Percentiles rank a stretch among this genome's conserved stretches.
phyloP scores from a whole-genome alignment of 1,140 invertebrate genomes.

The Drosophila pallidifrons region DNA sequence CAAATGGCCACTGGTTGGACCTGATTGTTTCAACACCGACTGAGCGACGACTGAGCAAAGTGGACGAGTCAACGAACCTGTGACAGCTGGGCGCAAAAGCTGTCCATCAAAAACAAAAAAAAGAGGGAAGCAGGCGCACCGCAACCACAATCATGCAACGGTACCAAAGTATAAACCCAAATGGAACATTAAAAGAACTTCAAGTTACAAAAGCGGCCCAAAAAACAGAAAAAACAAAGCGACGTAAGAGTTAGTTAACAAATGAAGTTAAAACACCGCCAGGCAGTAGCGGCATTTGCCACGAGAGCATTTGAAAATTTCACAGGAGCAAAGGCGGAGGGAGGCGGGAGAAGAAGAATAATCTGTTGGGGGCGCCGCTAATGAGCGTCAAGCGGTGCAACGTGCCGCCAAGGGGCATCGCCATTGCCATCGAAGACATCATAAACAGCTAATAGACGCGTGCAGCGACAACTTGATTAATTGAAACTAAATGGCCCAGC shows the following conservation, averaged over 20 bases:
- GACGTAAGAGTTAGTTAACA: conserved; percentile 11
- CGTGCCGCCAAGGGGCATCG: conserved; percentile 2
- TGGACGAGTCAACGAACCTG: conserved; percentile 73
- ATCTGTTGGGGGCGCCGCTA: conserved; percentile 66
- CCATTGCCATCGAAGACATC: conserved; percentile 39
- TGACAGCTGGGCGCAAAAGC: conserved; percentile 74
- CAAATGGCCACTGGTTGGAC: conserved; percentile 64
- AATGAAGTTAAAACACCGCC: conserved; percentile 41
- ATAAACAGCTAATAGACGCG: conserved; percentile 80
- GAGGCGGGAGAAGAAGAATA: neutral
- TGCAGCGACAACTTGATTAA: conserved; percentile 80
- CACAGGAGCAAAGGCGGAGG: neutral
- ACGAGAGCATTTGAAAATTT: conserved; percentile 6
- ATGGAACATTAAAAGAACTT: conserved; percentile 70
- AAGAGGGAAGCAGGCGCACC: neutral
- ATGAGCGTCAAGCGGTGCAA: conserved; percentile 56
- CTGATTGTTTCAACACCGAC: conserved; percentile 78
- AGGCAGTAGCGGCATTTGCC: conserved; percentile 11
- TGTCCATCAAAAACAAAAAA: conserved; percentile 49
- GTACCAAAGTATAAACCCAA: conserved; percentile 70
- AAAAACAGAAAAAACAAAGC: neutral
- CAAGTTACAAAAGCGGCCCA: conserved; percentile 62
- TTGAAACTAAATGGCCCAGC: conserved; percentile 74
- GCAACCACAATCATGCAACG: conserved; percentile 55
- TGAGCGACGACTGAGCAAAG: conserved; percentile 6